Conservation (phyloP, 2,888 invertebrate species). For the Blera fallax region DNA sequence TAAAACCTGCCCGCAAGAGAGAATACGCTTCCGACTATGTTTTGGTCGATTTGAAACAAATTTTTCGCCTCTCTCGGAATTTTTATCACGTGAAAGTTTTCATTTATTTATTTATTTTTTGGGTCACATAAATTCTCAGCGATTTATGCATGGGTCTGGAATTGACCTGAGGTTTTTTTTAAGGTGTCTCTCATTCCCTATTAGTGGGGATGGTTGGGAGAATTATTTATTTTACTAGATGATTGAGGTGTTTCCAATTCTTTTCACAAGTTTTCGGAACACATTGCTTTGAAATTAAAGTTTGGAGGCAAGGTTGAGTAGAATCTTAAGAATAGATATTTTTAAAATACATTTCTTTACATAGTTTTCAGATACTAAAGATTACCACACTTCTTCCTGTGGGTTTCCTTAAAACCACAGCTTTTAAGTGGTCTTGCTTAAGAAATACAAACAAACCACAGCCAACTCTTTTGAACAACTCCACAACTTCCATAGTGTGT, state of each 20-base stretch:
- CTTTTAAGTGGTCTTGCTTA: no score
- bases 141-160: slow-evolving; percentile 31
- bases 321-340: no score
- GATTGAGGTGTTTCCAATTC: slow-evolving; percentile 18
- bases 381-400: no score
- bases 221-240: slow-evolving; percentile 42
- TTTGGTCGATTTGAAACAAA: slow-evolving; percentile 45
- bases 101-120: slow-evolving; percentile 55
- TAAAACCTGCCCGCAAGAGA: not conserved
- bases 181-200: not conserved
- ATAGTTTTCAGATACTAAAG: no score
- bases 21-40: slow-evolving; percentile 1
- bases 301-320: no score
- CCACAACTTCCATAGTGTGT: no score
- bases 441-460: no score
- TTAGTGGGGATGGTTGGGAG: slow-evolving; percentile 4
- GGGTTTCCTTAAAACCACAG: no score
- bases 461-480: no score
- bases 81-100: slow-evolving; percentile 43
- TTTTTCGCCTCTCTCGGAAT: slow-evolving; percentile 43
- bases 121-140: slow-evolving; percentile 56
- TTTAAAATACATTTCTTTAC: no score
- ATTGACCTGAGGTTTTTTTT: not conserved
- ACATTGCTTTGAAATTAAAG: not conserved
- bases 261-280: not conserved